These are phyloP conservation scores for Eospalax fontanierii DNA, from an alignment of 2,797 vertebrate genomes.

Conservation along the genomic window DNA sequence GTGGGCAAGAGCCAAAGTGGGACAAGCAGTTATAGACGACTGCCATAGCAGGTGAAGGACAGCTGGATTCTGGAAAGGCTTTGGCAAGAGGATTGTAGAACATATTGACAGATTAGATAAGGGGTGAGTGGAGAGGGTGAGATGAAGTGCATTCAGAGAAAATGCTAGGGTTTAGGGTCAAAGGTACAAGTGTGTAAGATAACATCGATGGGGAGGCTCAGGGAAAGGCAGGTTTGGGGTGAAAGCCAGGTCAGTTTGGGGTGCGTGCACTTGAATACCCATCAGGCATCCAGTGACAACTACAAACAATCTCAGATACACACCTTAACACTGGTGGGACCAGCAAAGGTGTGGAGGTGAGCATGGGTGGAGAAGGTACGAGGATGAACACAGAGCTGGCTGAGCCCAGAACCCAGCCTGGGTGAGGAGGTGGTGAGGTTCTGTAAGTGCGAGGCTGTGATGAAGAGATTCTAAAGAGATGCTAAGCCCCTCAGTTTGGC, in stretches of 20 bases:
- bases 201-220: not conserved
- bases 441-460: not conserved
- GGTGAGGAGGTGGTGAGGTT: not conserved
- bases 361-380: not conserved
- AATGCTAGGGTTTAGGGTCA: not conserved
- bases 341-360: not conserved
- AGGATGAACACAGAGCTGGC: not conserved
- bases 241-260: not conserved
- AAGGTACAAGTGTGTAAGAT: not conserved
- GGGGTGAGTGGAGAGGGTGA: no score
- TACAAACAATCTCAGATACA: not conserved
- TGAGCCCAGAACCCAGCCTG: not conserved
- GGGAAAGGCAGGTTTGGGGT: not conserved
- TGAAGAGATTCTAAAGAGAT: no score
- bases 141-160: not conserved
- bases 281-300: not conserved
- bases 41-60: not conserved
- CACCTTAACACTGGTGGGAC: not conserved
- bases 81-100: not conserved
- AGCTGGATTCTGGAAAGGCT: not conserved
- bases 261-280: not conserved
- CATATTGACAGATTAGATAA: not conserved
- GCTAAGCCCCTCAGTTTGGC: not conserved
- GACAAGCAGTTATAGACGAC: not conserved
- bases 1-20: not conserved